A percentile compares a stretch with the other conserved stretches of the same genome.
phyloP scores from a whole-genome alignment of 2,113 vertebrate genomes.

The Campylomormyrus tamandua region DNA sequence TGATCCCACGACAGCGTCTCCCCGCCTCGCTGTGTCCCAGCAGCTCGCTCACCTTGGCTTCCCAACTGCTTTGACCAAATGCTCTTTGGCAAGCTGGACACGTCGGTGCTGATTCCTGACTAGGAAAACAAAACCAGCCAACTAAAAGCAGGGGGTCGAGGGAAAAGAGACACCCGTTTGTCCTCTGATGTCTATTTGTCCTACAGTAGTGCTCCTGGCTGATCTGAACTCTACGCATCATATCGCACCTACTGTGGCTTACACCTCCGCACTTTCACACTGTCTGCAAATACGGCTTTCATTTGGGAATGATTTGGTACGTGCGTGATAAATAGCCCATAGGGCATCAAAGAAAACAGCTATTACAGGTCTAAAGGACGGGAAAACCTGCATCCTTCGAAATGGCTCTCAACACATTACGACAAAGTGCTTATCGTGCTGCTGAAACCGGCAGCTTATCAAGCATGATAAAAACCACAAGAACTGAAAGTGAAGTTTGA shows the following conservation, averaged over 20 bases:
- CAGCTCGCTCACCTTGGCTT: neutral
- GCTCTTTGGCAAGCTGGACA: neutral
- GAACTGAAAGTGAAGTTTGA: neutral
- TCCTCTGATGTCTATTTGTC: neutral
- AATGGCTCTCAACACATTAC: neutral
- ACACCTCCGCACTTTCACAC: neutral
- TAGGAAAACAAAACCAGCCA: neutral
- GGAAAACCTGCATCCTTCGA: neutral
- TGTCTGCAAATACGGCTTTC: neutral
- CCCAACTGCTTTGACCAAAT: neutral
- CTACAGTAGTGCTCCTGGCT: neutral
- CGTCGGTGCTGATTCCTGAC: neutral
- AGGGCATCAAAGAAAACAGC: neutral
- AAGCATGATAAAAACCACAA: neutral
- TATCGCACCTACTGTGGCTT: neutral
- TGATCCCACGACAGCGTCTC: neutral
- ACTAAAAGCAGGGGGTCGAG: neutral
- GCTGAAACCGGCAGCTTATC: neutral
- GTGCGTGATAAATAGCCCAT: neutral
- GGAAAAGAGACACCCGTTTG: neutral
- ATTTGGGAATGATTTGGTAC: neutral
- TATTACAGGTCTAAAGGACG: neutral
- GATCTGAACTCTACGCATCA: neutral
- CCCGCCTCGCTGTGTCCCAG: neutral
- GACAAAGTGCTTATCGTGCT: neutral